A percentile compares a stretch with the other conserved stretches of the same genome.
Evolutionary conservation across 2,797 vertebrate genomes (phyloP).

Genomic region (Pyrocephalus nanus): DNA sequence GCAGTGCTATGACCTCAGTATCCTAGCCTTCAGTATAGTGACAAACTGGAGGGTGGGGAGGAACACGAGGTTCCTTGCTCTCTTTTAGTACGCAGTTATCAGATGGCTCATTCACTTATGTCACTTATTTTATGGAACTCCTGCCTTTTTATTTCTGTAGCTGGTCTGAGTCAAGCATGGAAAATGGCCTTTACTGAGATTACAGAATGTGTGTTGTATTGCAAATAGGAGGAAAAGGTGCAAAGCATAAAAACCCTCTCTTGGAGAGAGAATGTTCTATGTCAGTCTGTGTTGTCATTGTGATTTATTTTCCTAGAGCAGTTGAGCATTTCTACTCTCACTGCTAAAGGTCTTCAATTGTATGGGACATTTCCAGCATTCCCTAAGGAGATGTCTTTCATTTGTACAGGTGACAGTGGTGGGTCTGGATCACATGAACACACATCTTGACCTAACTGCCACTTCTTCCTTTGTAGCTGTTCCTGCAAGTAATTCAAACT

Average conservation of each 20-base stretch:
- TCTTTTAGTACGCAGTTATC: slow-evolving; percentile 13
- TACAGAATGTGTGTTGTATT: not conserved
- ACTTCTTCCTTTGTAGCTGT: not conserved
- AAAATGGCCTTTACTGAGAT: slow-evolving; percentile 8
- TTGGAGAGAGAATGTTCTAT: not conserved
- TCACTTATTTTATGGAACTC: not conserved
- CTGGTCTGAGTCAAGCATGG: slow-evolving; percentile 22
- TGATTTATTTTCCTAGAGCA: not conserved
- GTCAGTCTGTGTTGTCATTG: not conserved
- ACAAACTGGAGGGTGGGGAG: not conserved
- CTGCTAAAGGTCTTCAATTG: not conserved
- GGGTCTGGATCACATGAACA: not conserved
- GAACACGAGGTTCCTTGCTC: not conserved
- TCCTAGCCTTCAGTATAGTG: not conserved
- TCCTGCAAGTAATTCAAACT: not conserved
- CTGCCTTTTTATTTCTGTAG: slow-evolving; percentile 25
- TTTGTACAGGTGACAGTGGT: not conserved
- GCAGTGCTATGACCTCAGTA: slow-evolving; percentile 1
- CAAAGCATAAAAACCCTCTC: not conserved
- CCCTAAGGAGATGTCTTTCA: not conserved
- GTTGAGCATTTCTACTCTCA: not conserved
- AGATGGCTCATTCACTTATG: slow-evolving; percentile 4
- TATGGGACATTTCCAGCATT: not conserved
- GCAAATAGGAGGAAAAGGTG: not conserved
- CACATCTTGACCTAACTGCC: not conserved